Conservation (phyloP, 2,113 vertebrate genomes). For the Meleagris gallopavo region DNA sequence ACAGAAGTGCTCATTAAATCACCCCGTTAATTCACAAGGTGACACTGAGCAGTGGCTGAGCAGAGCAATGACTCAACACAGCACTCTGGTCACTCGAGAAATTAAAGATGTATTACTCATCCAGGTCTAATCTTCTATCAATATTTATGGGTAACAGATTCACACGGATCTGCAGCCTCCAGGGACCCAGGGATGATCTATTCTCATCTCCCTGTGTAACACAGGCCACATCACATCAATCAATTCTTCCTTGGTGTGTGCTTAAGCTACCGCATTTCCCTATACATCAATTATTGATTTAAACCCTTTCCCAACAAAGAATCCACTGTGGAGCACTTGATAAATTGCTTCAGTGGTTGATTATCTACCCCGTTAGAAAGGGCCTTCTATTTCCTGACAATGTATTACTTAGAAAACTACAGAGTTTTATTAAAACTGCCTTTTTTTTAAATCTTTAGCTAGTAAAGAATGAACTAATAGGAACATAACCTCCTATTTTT, state of each 20-base stretch:
- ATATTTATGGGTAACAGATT: constrained; percentile 16
- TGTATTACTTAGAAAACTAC: constrained; percentile 21
- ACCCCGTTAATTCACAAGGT: neutral
- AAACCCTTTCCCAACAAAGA: neutral
- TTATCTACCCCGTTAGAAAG: constrained; percentile 25
- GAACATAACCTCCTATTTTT: neutral
- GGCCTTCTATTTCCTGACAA: neutral
- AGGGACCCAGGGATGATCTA: neutral
- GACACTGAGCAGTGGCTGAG: neutral
- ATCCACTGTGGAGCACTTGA: constrained; percentile 3
- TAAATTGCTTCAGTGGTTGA: constrained; percentile 44
- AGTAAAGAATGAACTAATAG: neutral
- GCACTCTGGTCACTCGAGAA: fast-evolving
- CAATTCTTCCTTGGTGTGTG: constrained; percentile 30
- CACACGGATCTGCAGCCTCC: neutral
- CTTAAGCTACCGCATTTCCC: constrained; percentile 13
- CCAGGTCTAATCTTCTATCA: neutral
- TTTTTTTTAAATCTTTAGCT: neutral
- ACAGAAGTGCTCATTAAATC: neutral
- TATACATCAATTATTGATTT: constrained; percentile 19
- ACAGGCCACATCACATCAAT: neutral
- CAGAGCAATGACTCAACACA: neutral
- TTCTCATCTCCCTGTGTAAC: neutral
- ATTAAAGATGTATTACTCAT: neutral
- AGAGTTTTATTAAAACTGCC: neutral